These are phyloP conservation scores for Tetramorium parvispinum DNA, from an alignment of 1,140 invertebrate genomes.

Conservation along the genomic window DNA sequence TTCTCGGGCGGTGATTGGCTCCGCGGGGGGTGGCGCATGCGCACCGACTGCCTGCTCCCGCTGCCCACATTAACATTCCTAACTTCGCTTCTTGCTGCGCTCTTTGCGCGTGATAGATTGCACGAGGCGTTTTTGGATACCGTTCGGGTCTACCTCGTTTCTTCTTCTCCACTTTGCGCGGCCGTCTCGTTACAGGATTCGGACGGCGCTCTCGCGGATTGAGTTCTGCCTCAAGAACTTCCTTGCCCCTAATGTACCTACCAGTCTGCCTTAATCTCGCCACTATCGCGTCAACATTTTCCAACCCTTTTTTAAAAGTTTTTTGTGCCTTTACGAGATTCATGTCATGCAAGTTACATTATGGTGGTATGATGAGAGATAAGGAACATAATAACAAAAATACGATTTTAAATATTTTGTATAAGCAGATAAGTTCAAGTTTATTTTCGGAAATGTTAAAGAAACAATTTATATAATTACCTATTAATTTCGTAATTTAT, in stretches of 20 bases:
- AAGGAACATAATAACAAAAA: background rate
- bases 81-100: conserved; percentile 80
- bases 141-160: conserved; percentile 54
- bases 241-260: background rate
- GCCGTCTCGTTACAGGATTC: conserved; percentile 75
- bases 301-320: background rate
- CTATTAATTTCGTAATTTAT: background rate
- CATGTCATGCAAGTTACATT: background rate
- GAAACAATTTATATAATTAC: background rate
- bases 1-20: conserved; percentile 85
- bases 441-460: background rate
- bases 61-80: conserved; percentile 83
- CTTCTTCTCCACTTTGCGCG: conserved; percentile 66
- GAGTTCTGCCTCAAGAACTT: background rate
- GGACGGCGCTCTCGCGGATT: conserved; percentile 53
- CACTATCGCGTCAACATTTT: background rate
- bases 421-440: background rate
- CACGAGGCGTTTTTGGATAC: conserved; percentile 76
- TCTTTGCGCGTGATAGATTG: conserved; percentile 83
- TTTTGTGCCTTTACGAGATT: background rate
- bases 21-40: conserved; percentile 83
- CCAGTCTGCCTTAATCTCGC: background rate
- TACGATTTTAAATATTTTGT: background rate
- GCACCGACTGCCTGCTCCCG: conserved; percentile 77
- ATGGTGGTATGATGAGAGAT: background rate